phyloP scores from a whole-genome alignment of 2,888 invertebrate genomes.

The Pollenia amentaria region DNA sequence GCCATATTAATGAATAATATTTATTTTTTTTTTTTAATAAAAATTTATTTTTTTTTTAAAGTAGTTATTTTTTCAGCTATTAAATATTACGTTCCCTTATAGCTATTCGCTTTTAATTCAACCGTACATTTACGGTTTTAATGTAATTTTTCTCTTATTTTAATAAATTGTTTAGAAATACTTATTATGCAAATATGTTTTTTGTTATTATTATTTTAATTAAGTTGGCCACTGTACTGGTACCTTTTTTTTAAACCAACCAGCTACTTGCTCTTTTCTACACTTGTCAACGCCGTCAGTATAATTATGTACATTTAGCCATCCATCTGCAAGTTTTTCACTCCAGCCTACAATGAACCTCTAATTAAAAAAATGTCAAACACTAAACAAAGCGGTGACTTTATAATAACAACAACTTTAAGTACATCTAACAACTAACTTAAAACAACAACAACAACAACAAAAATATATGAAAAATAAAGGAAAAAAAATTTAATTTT shows the following conservation, averaged over 20 bases:
- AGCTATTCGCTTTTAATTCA: no score
- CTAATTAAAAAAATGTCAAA: conserved; percentile 72
- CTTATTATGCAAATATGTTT: no score
- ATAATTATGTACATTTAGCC: background rate
- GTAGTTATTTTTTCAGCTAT: no score
- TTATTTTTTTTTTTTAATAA: no score
- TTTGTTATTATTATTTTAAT: background rate
- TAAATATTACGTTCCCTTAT: no score
- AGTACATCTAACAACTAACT: conserved; percentile 45
- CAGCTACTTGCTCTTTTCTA: background rate
- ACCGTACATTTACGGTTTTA: no score
- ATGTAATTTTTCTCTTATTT: no score
- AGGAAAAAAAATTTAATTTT: conserved; percentile 14
- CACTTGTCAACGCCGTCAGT: conserved; percentile 23
- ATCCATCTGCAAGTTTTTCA: background rate
- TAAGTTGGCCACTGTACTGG: background rate
- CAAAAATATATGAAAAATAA: conserved; percentile 10
- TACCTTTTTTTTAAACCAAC: background rate
- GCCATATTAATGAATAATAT: no score
- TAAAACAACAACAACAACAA: conserved; percentile 24
- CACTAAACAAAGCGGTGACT: conserved; percentile 64
- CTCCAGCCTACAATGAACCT: conserved; percentile 65
- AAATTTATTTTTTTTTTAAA: no score
- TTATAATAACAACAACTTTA: conserved; percentile 43
- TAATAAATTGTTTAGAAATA: no score